These are phyloP conservation scores for Antheraea pernyi DNA, from an alignment of 1,140 invertebrate species.

Conservation along the genomic window DNA sequence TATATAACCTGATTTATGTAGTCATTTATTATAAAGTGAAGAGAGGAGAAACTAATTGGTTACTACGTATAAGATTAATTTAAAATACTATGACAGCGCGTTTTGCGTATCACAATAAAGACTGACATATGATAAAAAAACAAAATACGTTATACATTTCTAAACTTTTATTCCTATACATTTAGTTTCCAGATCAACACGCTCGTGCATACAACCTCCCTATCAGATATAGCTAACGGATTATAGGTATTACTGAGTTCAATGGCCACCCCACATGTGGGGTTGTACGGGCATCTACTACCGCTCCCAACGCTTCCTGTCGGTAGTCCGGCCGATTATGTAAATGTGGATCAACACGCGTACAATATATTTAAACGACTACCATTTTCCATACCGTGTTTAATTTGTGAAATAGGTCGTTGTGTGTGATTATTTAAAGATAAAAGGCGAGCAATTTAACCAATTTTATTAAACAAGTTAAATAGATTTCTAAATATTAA, in stretches of 20 bases:
- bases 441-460: too few species aligned
- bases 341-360: slow-evolving; percentile 10
- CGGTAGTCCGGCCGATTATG: slow-evolving; percentile 19
- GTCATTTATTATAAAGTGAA: too few species aligned
- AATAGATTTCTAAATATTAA: too few species aligned
- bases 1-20: too few species aligned
- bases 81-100: too few species aligned
- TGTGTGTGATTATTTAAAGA: too few species aligned
- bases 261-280: slow-evolving; percentile 1
- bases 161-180: not conserved
- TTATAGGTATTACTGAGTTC: slow-evolving; percentile 21
- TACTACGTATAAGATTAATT: too few species aligned
- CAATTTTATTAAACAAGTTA: too few species aligned
- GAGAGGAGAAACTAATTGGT: too few species aligned
- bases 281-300: slow-evolving; percentile 6
- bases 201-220: not conserved
- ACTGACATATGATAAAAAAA: too few species aligned
- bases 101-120: too few species aligned
- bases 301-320: slow-evolving; percentile 13
- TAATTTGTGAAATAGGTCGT: not conserved
- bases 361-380: not conserved
- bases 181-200: not conserved
- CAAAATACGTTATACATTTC: not conserved
- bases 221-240: slow-evolving; percentile 12
- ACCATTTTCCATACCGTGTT: not conserved